Evolutionary conservation across 2,797 vertebrate species (phyloP).

Genomic region (Dryobates pubescens): DNA sequence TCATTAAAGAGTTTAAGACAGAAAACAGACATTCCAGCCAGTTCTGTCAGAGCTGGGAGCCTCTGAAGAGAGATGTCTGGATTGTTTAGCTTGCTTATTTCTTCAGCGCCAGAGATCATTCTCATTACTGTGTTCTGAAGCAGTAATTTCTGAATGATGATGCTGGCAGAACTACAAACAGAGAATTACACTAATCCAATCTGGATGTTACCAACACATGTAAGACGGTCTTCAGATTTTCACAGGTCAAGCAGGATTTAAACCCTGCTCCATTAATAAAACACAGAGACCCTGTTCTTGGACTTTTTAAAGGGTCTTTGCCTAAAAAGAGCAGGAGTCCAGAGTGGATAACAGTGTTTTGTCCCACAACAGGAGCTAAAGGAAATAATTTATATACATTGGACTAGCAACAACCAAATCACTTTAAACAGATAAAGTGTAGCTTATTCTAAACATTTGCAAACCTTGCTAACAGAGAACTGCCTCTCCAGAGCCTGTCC

Average conservation of each 20-base stretch:
- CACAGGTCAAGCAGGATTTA: conserved; percentile 66
- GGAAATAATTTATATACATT: neutral
- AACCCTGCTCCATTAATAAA: conserved; percentile 5
- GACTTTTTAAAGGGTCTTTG: neutral
- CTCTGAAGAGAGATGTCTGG: conserved; percentile 41
- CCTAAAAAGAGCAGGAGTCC: neutral
- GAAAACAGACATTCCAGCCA: conserved; percentile 64
- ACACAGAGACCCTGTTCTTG: neutral
- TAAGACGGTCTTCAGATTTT: conserved; percentile 48
- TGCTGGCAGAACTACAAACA: conserved; percentile 66
- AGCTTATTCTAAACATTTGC: neutral
- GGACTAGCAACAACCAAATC: neutral
- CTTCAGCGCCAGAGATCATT: conserved; percentile 45
- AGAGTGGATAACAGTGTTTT: neutral
- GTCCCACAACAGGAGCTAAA: neutral
- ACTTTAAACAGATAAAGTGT: neutral
- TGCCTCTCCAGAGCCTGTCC: neutral
- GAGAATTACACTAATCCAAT: conserved; percentile 69
- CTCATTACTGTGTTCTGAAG: conserved; percentile 36
- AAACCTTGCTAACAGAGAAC: neutral
- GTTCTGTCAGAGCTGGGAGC: conserved; percentile 41
- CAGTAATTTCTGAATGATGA: conserved; percentile 44
- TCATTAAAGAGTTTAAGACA: conserved; percentile 54
- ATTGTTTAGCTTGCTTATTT: conserved; percentile 46
- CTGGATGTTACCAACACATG: conserved; percentile 31